phyloP scores from a whole-genome alignment of 2,797 vertebrate genomes.

The Antennarius maculatus region DNA sequence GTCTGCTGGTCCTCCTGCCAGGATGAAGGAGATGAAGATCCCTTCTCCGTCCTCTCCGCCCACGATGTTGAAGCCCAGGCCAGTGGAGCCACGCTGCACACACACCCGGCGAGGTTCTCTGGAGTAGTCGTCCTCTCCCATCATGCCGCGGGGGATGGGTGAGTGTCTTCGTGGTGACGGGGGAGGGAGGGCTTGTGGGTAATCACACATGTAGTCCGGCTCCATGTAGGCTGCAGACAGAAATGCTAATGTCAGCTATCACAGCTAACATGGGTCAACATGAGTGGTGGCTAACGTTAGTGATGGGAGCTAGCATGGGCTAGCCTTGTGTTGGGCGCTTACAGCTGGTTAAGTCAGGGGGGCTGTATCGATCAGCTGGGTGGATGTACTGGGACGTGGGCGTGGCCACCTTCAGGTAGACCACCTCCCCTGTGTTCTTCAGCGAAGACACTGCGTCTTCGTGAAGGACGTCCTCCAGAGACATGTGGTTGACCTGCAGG shows the following conservation, averaged over 20 bases:
- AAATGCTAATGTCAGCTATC: not conserved
- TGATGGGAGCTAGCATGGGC: too few relatives aligned
- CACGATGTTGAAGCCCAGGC: slow-evolving; percentile 90
- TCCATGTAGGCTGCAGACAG: slow-evolving; percentile 85
- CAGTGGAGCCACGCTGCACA: slow-evolving; percentile 86
- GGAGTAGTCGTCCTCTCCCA: slow-evolving; percentile 84
- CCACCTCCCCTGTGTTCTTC: slow-evolving; percentile 95
- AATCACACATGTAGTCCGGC: slow-evolving; percentile 88
- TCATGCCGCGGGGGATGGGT: slow-evolving; percentile 82
- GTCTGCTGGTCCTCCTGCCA: slow-evolving; percentile 89
- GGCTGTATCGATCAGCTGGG: slow-evolving; percentile 65
- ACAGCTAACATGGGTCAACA: too few relatives aligned
- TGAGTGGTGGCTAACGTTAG: too few relatives aligned
- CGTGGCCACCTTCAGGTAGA: slow-evolving; percentile 94
- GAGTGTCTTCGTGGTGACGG: slow-evolving; percentile 88
- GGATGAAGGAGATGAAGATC: slow-evolving; percentile 93
- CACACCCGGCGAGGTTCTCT: slow-evolving; percentile 86
- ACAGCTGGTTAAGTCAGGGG: slow-evolving; percentile 73
- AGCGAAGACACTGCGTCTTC: slow-evolving; percentile 91
- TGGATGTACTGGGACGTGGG: slow-evolving; percentile 83
- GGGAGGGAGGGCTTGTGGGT: slow-evolving; percentile 87
- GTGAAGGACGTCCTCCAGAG: slow-evolving; percentile 91
- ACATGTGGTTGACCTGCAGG: slow-evolving; percentile 90
- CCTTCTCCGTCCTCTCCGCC: slow-evolving; percentile 90
- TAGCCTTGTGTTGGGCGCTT: slow-evolving; percentile 14